phyloP scores from a whole-genome alignment of 2,888 invertebrate species.

The Hipparchia sbordonii region DNA sequence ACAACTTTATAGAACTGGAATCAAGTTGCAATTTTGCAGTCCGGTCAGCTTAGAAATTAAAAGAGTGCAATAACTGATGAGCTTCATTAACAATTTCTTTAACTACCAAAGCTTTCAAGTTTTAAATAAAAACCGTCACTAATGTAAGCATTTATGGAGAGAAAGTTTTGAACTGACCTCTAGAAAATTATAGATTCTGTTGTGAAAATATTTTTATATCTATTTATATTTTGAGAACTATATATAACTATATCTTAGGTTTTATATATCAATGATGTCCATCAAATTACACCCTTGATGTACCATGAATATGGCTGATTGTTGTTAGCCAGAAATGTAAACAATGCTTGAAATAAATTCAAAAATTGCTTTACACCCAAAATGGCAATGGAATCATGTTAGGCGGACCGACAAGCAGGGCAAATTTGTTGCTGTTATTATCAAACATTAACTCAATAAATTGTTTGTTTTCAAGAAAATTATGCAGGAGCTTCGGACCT shows the following conservation, averaged over 20 bases:
- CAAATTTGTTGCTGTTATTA: constrained; percentile 22
- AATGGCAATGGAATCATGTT: constrained; percentile 30
- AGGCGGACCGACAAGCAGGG: constrained; percentile 21
- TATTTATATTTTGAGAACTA: neutral
- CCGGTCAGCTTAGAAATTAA: too few relatives aligned
- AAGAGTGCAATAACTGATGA: too few relatives aligned
- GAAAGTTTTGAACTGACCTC: too few relatives aligned
- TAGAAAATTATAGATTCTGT: too few relatives aligned
- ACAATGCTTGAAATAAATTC: constrained; percentile 40
- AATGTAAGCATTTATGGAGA: too few relatives aligned
- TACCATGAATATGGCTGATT: constrained; percentile 44
- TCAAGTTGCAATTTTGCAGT: too few relatives aligned
- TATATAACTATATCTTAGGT: neutral
- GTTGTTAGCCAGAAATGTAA: constrained; percentile 42
- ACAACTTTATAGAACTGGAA: too few relatives aligned
- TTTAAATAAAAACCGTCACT: too few relatives aligned
- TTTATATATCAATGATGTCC: neutral
- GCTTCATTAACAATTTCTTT: too few relatives aligned
- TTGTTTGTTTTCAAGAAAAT: neutral
- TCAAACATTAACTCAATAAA: neutral
- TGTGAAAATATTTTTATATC: too few relatives aligned
- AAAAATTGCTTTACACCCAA: constrained; percentile 37
- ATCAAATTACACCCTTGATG: constrained; percentile 25
- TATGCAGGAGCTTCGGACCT: neutral
- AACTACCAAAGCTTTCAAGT: too few relatives aligned